Percentiles rank a stretch among this genome's conserved stretches.
Evolutionary conservation across 2,888 invertebrate genomes (phyloP).

Genomic region (Embidobia sp.): DNA sequence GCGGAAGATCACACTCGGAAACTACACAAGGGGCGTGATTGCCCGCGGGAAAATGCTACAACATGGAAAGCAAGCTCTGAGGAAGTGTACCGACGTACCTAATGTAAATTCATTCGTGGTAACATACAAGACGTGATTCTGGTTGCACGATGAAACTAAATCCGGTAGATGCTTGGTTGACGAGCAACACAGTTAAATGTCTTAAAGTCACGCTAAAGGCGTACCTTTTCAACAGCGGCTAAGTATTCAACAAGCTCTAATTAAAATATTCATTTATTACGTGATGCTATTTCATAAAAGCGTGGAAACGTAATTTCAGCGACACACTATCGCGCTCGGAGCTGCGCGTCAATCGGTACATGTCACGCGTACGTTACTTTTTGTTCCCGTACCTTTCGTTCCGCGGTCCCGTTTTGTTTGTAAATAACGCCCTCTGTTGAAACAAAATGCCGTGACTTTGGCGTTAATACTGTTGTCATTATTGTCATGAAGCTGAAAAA

Average conservation of each 20-base stretch:
- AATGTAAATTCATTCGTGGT: conserved; percentile 77
- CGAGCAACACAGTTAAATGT: conserved; percentile 72
- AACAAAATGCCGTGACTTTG: conserved; percentile 5
- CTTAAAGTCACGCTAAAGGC: conserved; percentile 68
- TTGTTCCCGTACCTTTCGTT: too few relatives aligned
- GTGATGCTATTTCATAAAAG: conserved; percentile 33
- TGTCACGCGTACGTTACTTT: too few relatives aligned
- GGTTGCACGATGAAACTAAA: conserved; percentile 73
- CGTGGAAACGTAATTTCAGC: too few relatives aligned
- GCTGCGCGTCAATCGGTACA: too few relatives aligned
- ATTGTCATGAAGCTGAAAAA: conserved; percentile 27
- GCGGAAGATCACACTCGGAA: conserved; percentile 73
- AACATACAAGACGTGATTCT: conserved; percentile 60
- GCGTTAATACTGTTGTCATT: conserved; percentile 34
- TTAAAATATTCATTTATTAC: conserved; percentile 52
- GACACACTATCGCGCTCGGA: too few relatives aligned
- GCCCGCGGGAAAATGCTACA: conserved; percentile 74
- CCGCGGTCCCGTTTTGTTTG: too few relatives aligned
- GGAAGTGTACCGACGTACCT: conserved; percentile 70
- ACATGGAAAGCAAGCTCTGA: conserved; percentile 72
- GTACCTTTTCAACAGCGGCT: conserved; percentile 42
- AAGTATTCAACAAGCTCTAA: conserved; percentile 45
- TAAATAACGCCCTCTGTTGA: not conserved
- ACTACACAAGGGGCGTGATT: conserved; percentile 75
- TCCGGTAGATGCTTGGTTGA: conserved; percentile 69